A percentile compares a stretch with the other conserved stretches of the same genome.
These are phyloP conservation scores for Tenthredo notha DNA, from an alignment of 2,888 invertebrate species.

Conservation along the genomic window DNA sequence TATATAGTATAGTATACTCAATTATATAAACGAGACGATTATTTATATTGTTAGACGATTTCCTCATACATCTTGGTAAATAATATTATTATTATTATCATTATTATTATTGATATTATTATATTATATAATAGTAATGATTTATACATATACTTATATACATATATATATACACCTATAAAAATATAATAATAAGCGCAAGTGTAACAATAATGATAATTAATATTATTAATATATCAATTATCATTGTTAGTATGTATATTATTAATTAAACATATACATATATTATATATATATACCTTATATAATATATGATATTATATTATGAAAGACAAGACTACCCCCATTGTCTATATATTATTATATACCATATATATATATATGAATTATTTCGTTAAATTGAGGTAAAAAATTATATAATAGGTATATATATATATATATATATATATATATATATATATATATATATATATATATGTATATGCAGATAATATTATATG, in stretches of 20 bases:
- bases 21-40: constrained; percentile 72
- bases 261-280: neutral
- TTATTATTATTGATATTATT: constrained; percentile 69
- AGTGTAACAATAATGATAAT: constrained; percentile 5
- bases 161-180: neutral
- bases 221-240: neutral
- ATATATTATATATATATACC: neutral
- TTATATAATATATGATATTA: neutral
- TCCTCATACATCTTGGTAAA: neutral
- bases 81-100: constrained; percentile 75
- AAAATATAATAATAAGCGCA: constrained; percentile 57
- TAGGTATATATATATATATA: neutral
- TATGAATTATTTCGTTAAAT: neutral
- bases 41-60: neutral
- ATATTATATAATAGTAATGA: constrained; percentile 48
- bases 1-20: too few relatives aligned
- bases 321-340: neutral
- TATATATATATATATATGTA: neutral
- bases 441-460: neutral
- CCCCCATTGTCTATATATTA: too few relatives aligned
- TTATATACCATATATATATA: neutral
- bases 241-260: neutral
- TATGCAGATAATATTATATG: neutral
- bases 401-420: neutral
- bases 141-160: too few relatives aligned